Base-by-base conservation (phyloP, 2,888 invertebrate species). In the Orchestes rusci region DNA sequence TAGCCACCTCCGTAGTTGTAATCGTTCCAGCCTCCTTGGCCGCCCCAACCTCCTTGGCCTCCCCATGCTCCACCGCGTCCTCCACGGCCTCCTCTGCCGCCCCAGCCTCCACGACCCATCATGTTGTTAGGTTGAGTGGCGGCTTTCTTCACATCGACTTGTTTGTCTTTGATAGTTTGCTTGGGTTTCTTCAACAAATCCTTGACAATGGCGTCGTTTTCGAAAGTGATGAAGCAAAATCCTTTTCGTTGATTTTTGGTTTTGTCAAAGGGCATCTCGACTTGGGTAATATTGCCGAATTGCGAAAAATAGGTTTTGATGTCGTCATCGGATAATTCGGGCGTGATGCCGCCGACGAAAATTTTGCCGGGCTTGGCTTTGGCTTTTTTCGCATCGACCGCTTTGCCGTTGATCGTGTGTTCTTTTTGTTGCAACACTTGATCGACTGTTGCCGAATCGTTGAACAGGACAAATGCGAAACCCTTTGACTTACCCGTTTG, bases 321-420 rank as follows among this genome's bases (percentile, higher is more conserved):
- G 39, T 52, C 52, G 27, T 52, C 52, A 41, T 52, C 52, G 34
- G 50, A 47, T 39, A 52, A 36, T 5, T 52, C 52, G 30, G 50
- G 34, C 23, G 50, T 52, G 48, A 52, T 52, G 39, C 52, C 52
- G 39, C 52, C 52, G 12, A 52, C 52, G 35, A 52, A 52, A 37
- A 52, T 52, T 50, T 52, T 52, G 23, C 52, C 52, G 27, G 50
- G 47, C 40, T 50, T 52, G 27, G 50, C 52, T 43, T 52, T 52
- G 34, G 50, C 52, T 40, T 53, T 53, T 42, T 50, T 56, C 16
- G 36, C 52, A 36, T 52, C 52, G 7, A 52, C 46, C 29, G 42
- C 39, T 50, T 52, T 52, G 32, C 38, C 35, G 29, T 52, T 52
- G 23, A 52, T 52, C 18, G 37, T 30, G 36, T 52, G 52, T 31